Conservation (phyloP, 2,113 vertebrate genomes). For the Anhinga anhinga region DNA sequence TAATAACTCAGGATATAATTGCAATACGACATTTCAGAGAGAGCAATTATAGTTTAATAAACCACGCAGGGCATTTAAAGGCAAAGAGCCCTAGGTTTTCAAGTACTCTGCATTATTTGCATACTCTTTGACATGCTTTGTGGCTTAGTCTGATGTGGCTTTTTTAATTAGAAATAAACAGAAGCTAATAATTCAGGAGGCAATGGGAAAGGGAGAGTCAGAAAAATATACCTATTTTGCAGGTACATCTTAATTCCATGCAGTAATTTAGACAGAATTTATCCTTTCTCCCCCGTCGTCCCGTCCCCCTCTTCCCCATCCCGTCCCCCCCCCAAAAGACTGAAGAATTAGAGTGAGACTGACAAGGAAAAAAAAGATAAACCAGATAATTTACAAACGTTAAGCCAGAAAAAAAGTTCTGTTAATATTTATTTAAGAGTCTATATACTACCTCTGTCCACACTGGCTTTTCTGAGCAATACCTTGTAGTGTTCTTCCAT, state of each 20-base stretch:
- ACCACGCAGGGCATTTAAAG: not conserved
- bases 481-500: not conserved
- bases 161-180: constrained; percentile 50
- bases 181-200: constrained; percentile 39
- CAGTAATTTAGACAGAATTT: not conserved
- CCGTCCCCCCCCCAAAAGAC: accelerated
- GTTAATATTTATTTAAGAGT: not conserved
- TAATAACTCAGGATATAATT: constrained; percentile 35
- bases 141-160: constrained; percentile 37
- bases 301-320: too few species aligned
- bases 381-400: not conserved
- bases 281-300: too few species aligned
- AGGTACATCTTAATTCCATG: not conserved
- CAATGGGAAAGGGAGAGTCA: not conserved
- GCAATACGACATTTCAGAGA: constrained; percentile 20
- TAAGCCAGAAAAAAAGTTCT: not conserved
- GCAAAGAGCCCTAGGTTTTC: constrained; percentile 17
- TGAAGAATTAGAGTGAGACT: not conserved
- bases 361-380: not conserved
- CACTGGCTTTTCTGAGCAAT: not conserved
- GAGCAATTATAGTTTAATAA: constrained; percentile 43
- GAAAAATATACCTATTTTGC: not conserved
- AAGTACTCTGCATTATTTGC: constrained; percentile 16
- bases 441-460: not conserved
- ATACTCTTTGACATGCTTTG: constrained; percentile 39